A percentile compares a stretch with the other conserved stretches of the same genome.
These are phyloP conservation scores for Urocynchramus pylzowi DNA, from an alignment of 2,113 vertebrate genomes.

Conservation along the genomic window DNA sequence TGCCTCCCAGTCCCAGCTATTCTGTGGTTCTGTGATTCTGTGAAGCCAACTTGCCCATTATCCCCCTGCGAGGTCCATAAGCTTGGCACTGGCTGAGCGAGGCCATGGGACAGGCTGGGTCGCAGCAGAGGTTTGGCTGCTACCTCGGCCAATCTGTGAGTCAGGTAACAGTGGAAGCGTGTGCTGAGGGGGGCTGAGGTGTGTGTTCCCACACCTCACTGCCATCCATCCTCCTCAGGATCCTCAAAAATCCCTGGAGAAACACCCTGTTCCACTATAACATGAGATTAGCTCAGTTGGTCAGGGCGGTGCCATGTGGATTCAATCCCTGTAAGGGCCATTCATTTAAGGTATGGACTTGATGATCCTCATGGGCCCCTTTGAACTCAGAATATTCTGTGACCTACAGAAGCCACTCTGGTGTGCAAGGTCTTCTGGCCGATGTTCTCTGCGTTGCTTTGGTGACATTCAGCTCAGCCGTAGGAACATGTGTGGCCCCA, in stretches of 20 bases:
- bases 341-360: background rate
- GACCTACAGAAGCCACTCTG: background rate
- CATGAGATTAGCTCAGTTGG: background rate
- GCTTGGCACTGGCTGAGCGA: background rate
- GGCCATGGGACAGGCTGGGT: background rate
- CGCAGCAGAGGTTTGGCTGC: background rate
- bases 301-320: background rate
- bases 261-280: background rate
- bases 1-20: background rate
- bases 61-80: rapidly evolving
- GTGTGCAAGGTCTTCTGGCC: rapidly evolving
- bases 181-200: background rate
- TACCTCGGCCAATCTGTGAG: rapidly evolving
- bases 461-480: background rate
- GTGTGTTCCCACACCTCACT: background rate
- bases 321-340: background rate
- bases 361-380: background rate
- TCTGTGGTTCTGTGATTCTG: background rate
- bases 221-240: background rate
- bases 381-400: background rate
- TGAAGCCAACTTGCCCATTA: background rate
- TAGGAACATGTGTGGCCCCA: background rate
- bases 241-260: background rate
- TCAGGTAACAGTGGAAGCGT: background rate
- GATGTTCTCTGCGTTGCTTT: background rate